Percentiles rank a stretch among this genome's conserved stretches.
phyloP scores from a whole-genome alignment of 2,888 invertebrate species.

The Agrotis segetum region DNA sequence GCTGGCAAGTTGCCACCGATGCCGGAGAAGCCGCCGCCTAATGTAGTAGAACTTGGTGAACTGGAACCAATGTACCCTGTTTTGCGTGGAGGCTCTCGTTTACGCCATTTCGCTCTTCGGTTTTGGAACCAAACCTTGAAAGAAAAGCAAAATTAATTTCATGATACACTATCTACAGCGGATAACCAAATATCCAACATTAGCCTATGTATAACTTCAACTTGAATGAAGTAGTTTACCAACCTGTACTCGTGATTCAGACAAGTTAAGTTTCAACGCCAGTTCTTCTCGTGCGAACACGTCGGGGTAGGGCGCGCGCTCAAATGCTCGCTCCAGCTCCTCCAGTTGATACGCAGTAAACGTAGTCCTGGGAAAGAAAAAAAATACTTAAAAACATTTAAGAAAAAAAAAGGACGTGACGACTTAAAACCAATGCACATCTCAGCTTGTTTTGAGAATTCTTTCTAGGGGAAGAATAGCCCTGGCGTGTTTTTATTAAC shows the following conservation, averaged over 20 bases:
- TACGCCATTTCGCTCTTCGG: constrained; percentile 98
- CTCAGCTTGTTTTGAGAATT: neutral
- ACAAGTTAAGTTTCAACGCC: constrained; percentile 96
- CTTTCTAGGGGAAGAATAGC: neutral
- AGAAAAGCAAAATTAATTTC: constrained; percentile 13
- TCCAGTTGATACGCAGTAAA: constrained; percentile 98
- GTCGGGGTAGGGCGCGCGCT: constrained; percentile 98
- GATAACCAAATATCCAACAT: neutral
- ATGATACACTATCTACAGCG: neutral
- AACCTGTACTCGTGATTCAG: constrained; percentile 93
- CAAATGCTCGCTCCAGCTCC: constrained; percentile 98
- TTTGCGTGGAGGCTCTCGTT: constrained; percentile 97
- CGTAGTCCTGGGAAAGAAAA: constrained; percentile 94
- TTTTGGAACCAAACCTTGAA: constrained; percentile 96
- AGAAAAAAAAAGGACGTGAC: neutral
- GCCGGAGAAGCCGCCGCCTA: constrained; percentile 92
- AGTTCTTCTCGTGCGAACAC: constrained; percentile 98
- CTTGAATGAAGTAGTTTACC: constrained; percentile 16
- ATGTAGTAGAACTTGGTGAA: constrained; percentile 92
- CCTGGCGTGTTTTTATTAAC: neutral
- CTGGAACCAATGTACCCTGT: constrained; percentile 94
- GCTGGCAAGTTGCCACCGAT: constrained; percentile 87
- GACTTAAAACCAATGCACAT: neutral
- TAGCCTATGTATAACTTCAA: neutral
- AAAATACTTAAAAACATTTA: neutral